Evolutionary conservation across 2,797 vertebrate species (phyloP).

Genomic region (Micropoecilia bifurca): DNA sequence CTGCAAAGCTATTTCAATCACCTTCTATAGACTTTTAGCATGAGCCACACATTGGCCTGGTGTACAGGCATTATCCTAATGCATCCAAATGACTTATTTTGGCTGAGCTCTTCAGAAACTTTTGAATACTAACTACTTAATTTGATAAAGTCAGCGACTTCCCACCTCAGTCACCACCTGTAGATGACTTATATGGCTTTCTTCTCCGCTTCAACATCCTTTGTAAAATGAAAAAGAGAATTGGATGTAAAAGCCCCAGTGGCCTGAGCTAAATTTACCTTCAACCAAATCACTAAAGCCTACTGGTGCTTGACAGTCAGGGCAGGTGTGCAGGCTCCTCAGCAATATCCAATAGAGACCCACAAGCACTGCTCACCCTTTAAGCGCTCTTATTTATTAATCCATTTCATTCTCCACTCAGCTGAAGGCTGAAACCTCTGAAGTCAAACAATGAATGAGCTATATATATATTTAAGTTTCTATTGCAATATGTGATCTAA

Average conservation of each 20-base stretch:
- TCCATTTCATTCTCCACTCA: conserved; percentile 55
- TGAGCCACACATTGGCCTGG: not conserved
- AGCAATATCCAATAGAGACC: conserved; percentile 69
- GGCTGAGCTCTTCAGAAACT: conserved; percentile 23
- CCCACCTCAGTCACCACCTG: conserved; percentile 62
- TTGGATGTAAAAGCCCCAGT: conserved; percentile 77
- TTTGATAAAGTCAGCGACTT: conserved; percentile 68
- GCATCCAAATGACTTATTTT: conserved; percentile 30
- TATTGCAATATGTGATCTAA: conserved; percentile 5
- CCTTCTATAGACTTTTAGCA: not conserved
- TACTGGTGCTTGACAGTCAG: conserved; percentile 80
- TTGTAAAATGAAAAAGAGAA: conserved; percentile 75
- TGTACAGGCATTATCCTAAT: conserved; percentile 16
- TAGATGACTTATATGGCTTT: conserved; percentile 72
- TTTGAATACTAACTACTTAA: conserved; percentile 65
- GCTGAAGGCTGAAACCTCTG: conserved; percentile 52
- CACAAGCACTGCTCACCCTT: conserved; percentile 61
- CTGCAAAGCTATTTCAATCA: conserved; percentile 8
- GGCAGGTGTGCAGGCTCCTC: conserved; percentile 72
- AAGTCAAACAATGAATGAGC: conserved; percentile 58
- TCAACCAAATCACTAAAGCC: conserved; percentile 81
- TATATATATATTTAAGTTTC: not conserved
- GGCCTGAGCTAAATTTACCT: conserved; percentile 81
- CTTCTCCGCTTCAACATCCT: conserved; percentile 58
- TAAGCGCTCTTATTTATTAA: conserved; percentile 79